phyloP scores from a whole-genome alignment of 2,113 vertebrate genomes.

The Corvus cornix region DNA sequence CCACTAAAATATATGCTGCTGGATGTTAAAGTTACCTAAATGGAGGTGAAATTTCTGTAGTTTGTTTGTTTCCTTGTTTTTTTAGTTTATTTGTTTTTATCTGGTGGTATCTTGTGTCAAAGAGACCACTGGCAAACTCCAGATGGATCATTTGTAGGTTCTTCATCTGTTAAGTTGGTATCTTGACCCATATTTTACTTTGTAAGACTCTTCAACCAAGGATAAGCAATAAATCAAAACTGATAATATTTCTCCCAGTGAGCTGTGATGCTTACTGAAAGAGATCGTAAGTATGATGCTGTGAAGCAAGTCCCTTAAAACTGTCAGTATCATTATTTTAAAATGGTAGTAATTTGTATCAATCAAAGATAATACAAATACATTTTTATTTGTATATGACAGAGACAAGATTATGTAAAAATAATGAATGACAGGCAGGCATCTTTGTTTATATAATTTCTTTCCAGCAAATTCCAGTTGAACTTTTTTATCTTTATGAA shows the following conservation, averaged over 20 bases:
- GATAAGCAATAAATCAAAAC: conserved; percentile 6
- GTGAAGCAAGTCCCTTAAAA: neutral
- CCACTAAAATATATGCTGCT: neutral
- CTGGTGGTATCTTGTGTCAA: neutral
- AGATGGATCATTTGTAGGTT: neutral
- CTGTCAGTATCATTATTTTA: neutral
- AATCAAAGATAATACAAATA: neutral
- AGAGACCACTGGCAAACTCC: neutral
- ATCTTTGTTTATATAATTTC: neutral
- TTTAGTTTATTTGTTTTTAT: neutral
- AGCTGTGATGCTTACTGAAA: neutral
- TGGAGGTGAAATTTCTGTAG: neutral
- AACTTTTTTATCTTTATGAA: neutral
- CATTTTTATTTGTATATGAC: neutral
- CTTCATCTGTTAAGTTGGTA: neutral
- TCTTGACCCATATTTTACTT: neutral
- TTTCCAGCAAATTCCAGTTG: neutral
- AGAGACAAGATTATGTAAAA: neutral
- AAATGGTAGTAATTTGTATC: neutral
- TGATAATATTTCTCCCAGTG: neutral
- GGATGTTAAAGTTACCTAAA: neutral
- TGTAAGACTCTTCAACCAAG: neutral
- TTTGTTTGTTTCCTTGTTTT: neutral
- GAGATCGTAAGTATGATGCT: neutral
- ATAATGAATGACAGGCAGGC: neutral